Conservation (phyloP, 2,888 invertebrate genomes). For the Apantesis nais region DNA sequence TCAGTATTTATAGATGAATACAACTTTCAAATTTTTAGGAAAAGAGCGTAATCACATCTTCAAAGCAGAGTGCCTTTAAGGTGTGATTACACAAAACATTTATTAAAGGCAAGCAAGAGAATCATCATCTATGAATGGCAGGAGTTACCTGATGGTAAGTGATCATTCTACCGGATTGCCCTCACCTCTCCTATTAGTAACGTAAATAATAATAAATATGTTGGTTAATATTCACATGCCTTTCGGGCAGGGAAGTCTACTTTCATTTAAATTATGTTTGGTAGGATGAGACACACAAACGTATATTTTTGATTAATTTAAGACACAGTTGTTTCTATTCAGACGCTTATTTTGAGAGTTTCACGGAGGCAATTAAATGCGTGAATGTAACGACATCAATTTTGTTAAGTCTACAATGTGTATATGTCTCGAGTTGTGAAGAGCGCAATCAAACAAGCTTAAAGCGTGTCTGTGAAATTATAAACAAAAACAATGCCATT, state of each 20-base stretch:
- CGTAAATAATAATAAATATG: too few relatives aligned
- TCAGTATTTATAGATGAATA: not conserved
- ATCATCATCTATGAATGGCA: too few relatives aligned
- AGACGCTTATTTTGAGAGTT: not conserved
- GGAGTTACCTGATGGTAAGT: too few relatives aligned
- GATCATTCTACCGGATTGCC: too few relatives aligned
- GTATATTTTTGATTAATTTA: not conserved
- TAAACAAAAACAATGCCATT: not conserved
- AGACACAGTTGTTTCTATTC: not conserved
- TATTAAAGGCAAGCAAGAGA: too few relatives aligned
- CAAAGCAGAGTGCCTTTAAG: not conserved
- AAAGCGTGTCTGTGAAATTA: not conserved
- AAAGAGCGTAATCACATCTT: not conserved
- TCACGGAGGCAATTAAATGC: slow-evolving; percentile 5
- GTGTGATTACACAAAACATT: too few relatives aligned
- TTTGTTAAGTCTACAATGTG: slow-evolving; percentile 11
- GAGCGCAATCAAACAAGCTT: slow-evolving; percentile 1
- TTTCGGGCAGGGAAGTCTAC: not conserved
- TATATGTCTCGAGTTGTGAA: slow-evolving; percentile 3
- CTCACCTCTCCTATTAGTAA: too few relatives aligned
- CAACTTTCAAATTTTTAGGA: not conserved
- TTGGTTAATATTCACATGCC: not conserved
- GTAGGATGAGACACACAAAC: not conserved
- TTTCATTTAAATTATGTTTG: not conserved
- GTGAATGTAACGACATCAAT: slow-evolving; percentile 6